Conservation (phyloP, 1,140 invertebrate genomes). For the Papilio xuthus region DNA sequence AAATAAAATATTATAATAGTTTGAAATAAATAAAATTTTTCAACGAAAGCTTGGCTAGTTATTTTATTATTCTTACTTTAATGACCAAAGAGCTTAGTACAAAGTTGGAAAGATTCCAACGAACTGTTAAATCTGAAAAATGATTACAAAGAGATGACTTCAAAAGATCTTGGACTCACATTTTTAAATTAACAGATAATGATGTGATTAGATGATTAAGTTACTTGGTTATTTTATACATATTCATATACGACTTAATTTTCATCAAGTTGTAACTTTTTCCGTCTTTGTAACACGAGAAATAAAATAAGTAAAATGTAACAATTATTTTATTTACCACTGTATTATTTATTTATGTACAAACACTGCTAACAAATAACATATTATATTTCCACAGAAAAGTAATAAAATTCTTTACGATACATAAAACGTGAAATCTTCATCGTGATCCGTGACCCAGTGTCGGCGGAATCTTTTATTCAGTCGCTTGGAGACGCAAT, state of each 20-base stretch:
- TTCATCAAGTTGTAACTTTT: too few relatives aligned
- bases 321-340: not conserved
- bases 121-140: not conserved
- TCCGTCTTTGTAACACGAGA: too few relatives aligned
- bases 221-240: too few relatives aligned
- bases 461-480: constrained; percentile 4
- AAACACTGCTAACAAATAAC: not conserved
- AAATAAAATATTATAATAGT: not conserved
- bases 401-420: not conserved
- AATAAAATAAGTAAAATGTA: not conserved
- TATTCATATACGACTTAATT: too few relatives aligned
- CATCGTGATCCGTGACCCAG: not conserved
- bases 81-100: constrained; percentile 6
- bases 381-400: not conserved
- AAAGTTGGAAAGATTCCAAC: not conserved
- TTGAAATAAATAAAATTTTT: not conserved
- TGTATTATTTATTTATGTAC: not conserved
- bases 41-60: not conserved
- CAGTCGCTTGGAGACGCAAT: not conserved
- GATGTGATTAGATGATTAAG: too few relatives aligned
- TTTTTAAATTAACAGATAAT: not conserved
- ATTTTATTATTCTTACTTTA: constrained; percentile 22
- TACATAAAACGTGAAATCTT: not conserved
- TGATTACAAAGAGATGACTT: constrained; percentile 12
- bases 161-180: not conserved